phyloP scores from a whole-genome alignment of 2,113 vertebrate species.

The Ophthalmotilapia sp. region DNA sequence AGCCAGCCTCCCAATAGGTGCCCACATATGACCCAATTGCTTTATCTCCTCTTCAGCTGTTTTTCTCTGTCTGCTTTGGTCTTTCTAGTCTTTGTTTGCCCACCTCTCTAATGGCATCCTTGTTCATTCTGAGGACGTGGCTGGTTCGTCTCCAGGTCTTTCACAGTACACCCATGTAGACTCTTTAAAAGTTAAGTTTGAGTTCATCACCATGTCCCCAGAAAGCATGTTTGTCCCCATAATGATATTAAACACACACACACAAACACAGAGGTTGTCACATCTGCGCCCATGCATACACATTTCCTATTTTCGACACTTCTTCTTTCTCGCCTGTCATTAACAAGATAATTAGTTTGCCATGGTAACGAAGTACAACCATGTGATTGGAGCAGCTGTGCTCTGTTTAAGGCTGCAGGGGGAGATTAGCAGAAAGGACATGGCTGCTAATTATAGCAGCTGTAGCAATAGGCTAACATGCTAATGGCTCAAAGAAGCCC shows the following conservation, averaged over 20 bases:
- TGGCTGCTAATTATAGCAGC: constrained; percentile 34
- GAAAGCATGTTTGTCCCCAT: not conserved
- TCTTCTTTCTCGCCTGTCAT: not conserved
- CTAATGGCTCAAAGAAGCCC: not conserved
- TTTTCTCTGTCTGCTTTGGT: not conserved
- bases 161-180: not conserved
- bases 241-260: not conserved
- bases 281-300: not conserved
- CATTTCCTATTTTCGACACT: not conserved
- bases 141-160: not conserved
- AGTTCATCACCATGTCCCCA: not conserved
- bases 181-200: not conserved
- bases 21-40: not conserved
- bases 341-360: constrained; percentile 43
- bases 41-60: not conserved
- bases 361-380: constrained; percentile 6
- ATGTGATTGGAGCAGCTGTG: constrained; percentile 43
- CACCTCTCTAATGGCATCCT: not conserved
- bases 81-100: not conserved
- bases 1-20: not conserved
- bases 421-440: constrained; percentile 23
- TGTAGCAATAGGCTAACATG: constrained; percentile 1
- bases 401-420: constrained; percentile 30
- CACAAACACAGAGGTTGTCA: not conserved
- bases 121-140: not conserved